A percentile compares a stretch with the other conserved stretches of the same genome.
Conservation (phyloP, 2,888 invertebrate genomes). For the Hymenopus coronatus region DNA sequence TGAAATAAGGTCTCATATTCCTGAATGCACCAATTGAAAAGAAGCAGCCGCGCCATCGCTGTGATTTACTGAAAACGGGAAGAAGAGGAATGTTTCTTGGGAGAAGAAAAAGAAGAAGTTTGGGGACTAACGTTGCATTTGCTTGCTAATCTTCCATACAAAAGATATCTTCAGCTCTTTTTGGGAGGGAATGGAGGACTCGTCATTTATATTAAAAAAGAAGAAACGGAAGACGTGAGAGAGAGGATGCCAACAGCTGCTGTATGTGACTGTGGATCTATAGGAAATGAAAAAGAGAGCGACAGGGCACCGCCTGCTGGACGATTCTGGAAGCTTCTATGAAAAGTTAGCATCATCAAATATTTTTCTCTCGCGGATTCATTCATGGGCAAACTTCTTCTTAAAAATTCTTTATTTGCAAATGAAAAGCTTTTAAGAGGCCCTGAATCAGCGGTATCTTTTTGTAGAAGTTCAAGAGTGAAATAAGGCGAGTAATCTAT, state of each 20-base stretch:
- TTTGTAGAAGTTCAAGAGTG: no score
- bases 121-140: neutral
- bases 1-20: neutral
- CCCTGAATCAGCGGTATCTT: no score
- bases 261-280: neutral
- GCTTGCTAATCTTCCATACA: neutral
- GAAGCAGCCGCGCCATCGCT: neutral
- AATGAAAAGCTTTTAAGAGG: neutral
- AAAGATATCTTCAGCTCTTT: neutral
- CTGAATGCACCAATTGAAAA: neutral
- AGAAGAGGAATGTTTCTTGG: neutral
- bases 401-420: neutral
- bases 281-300: neutral
- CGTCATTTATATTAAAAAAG: slow-evolving; percentile 6
- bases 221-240: neutral
- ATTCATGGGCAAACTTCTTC: neutral
- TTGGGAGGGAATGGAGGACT: neutral
- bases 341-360: neutral
- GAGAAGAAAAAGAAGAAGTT: neutral
- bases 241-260: neutral
- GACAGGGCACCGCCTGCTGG: neutral
- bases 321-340: neutral
- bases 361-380: neutral
- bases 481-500: no score
- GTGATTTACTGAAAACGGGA: neutral